Evolutionary conservation across 37 sponge, comb jelly and placozoan species (phyloP), one percentile per base, ranked within the genome.

Genomic region (Agelas oroides): DNA sequence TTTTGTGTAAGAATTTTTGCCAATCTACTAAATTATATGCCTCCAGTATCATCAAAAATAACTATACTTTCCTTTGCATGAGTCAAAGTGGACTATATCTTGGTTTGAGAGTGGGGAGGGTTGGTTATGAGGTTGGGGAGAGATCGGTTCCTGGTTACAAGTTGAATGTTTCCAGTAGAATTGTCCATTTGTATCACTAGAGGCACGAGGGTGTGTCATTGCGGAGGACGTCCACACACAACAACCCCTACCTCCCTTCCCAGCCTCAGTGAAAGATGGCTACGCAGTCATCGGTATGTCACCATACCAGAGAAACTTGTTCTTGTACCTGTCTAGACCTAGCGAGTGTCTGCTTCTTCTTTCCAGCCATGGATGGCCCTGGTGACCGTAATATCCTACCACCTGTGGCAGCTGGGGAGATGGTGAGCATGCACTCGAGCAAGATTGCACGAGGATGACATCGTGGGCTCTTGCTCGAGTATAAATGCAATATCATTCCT

Each of bases 241-340:
- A 1, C 76, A 71, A 19, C 83, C 96, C 21, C 60, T 96, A 24
- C 99, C 99, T 53, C 94, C 98, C 32, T 99, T 95, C 72, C 94
- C 91, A 33, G 99, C 99, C 31, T 95, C 97, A 23, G 68, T 99
- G 54, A 99, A 96, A 59, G 99, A 99, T 87, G 99, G 99, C 19
- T 99, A 99, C 82, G 99, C 99, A 53, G 94, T 99, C 31, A 73
- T 96, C 23, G 84, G 89, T 88, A 63, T 13, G 81, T 88, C 23
- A 0, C 6, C 46, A 46, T 46, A 12, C 46, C n/a, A n/a, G n/a
- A 15, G 19, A 20, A 8, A 54, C 0, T 66, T 59, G 19, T 34
- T n/a, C 18, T 57, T 19, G 67, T 61, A 58, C 28, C 27, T 20
- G 56, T 41, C 54, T 27, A 16, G 59, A 71, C n/a, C 35, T 35